Evolutionary conservation across 2,113 vertebrate species (phyloP).

Genomic region (Zonotrichia leucophrys): DNA sequence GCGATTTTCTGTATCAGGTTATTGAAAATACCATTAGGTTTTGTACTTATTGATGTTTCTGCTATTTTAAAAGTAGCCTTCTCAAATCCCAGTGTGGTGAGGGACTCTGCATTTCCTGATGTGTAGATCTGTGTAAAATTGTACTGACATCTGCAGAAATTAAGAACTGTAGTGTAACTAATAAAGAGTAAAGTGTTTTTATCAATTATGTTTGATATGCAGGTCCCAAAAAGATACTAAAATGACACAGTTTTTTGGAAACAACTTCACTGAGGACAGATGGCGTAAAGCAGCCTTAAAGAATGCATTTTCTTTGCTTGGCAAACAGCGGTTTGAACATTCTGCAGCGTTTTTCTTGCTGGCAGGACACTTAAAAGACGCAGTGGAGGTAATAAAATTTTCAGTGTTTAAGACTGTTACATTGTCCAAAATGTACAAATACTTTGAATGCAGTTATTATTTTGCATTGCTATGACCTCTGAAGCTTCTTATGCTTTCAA

Average conservation of each 20-base stretch:
- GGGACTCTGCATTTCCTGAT: background rate
- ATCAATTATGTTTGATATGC: background rate
- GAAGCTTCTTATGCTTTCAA: background rate
- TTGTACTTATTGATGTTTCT: background rate
- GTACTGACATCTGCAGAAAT: background rate
- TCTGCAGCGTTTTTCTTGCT: slow-evolving; percentile 96
- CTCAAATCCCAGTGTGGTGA: background rate
- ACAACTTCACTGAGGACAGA: slow-evolving; percentile 93
- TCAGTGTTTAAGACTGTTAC: background rate
- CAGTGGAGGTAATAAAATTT: slow-evolving; percentile 86
- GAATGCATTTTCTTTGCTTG: slow-evolving; percentile 95
- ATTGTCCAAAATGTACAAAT: background rate
- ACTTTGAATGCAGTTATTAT: background rate
- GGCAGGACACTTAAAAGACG: slow-evolving; percentile 94
- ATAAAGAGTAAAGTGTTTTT: background rate
- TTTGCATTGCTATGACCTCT: background rate
- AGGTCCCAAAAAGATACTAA: slow-evolving; percentile 91
- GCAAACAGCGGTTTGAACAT: slow-evolving; percentile 97
- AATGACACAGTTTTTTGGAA: slow-evolving; percentile 98
- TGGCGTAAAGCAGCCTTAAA: slow-evolving; percentile 97
- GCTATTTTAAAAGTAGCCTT: background rate
- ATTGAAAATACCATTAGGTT: background rate
- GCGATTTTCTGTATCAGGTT: background rate
- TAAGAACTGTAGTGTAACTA: background rate
- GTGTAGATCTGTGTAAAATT: background rate